Base-by-base conservation (phyloP, 2,797 vertebrate genomes). In the Diplodus sargus region DNA sequence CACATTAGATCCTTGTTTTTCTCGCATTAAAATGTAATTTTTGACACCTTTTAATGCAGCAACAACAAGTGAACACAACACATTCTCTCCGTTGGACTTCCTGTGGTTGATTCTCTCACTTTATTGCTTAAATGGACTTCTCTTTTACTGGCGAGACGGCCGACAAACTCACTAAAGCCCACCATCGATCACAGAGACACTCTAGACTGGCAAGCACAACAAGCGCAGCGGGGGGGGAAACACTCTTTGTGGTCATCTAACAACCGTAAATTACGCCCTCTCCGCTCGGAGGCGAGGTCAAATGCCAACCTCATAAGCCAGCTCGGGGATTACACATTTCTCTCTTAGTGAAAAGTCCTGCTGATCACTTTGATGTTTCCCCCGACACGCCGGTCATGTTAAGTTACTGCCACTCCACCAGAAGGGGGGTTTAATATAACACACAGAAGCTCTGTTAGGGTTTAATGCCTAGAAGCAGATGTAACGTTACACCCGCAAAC, bases 351-450 rank as follows among this genome's bases (percentile, higher is more conserved):
- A 72, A 85, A 78, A 68, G 60, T 30, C 81, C 81, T 0, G 73
- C 87, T 85, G 84, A 67, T 81, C 70, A 79, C 85, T 91, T 90
- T 88, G 71, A 91, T 87, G 85, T 86, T 83, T 81, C 85, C 80
- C 87, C 43, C 51, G 67, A 53, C 57, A 63, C 58, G 60, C 63
- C 59, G 51, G 62, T 74, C 79, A 70, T 85, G 78, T 80, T 65
- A 65, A 81, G 85, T 85, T 69, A 82, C 70, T 71, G 78, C 60
- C 73, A 67, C 59, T 59, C 74, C 48, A 39, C 66, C 52, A 1
- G 30, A 34, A 28, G 28, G 17, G 23, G 58, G 22, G 57, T 20
- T 59, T 47, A 15, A 56, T 43, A 45, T 63, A 57, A 30, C 72
- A 65, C 78, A 83, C 52, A 71, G 71, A 23, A 70, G 60, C 47